phyloP scores from a whole-genome alignment of 2,888 invertebrate species.

The Odontothrips loti region DNA sequence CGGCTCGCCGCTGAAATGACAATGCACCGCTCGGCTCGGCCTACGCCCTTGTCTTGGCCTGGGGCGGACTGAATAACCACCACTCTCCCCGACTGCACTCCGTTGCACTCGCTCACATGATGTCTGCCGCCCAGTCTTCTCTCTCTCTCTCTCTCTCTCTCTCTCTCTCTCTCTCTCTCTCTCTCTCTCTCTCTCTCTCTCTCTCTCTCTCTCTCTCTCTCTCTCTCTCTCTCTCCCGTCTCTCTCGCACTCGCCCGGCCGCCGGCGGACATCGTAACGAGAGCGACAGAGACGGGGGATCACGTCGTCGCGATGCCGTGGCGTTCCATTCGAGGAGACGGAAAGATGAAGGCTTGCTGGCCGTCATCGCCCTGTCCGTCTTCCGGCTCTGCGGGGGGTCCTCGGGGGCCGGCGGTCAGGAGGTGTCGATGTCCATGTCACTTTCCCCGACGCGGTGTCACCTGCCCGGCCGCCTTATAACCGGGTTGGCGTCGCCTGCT shows the following conservation, averaged over 20 bases:
- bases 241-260: no score
- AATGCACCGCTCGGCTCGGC: conserved; percentile 4
- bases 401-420: neutral
- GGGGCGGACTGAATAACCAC: neutral
- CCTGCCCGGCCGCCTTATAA: no score
- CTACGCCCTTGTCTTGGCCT: conserved; percentile 3
- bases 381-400: neutral
- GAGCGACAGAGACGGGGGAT: no score
- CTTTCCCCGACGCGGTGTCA: neutral
- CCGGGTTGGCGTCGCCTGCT: no score
- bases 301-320: no score
- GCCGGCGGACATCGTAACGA: no score
- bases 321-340: no score
- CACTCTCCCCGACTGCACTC: no score
- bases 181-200: neutral
- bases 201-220: neutral
- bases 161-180: neutral
- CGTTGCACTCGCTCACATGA: neutral
- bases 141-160: neutral
- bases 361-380: neutral
- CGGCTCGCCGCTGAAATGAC: conserved; percentile 10
- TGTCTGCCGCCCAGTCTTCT: neutral
- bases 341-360: no score
- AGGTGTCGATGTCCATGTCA: neutral
- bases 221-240: neutral